A percentile compares a stretch with the other conserved stretches of the same genome.
These are phyloP conservation scores for Drosophila diplacantha DNA, from an alignment of 2,888 invertebrate species.

Conservation along the genomic window DNA sequence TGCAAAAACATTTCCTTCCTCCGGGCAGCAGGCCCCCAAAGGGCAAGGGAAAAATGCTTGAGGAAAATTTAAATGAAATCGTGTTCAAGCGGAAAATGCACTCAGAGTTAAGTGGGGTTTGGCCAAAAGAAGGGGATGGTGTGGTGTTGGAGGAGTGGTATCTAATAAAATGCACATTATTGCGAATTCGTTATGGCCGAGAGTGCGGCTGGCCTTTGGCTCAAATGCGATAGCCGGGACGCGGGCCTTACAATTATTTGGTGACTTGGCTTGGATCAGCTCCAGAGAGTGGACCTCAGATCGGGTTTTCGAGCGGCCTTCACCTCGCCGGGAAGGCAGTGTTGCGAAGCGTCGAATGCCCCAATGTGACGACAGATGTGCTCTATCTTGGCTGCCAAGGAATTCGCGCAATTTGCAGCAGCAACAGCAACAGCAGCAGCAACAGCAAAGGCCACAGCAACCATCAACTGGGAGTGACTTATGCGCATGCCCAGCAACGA, in stretches of 20 bases:
- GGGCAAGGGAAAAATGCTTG: conserved; percentile 51
- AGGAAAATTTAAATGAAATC: conserved; percentile 65
- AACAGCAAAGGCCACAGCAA: conserved; percentile 11
- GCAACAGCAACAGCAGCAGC: conserved; percentile 29
- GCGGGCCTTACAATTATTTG: conserved; percentile 51
- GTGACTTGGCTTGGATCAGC: conserved; percentile 21
- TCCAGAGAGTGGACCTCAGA: conserved; percentile 21
- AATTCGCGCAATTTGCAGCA: conserved; percentile 65
- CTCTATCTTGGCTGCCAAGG: conserved; percentile 42
- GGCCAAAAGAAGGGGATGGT: neutral
- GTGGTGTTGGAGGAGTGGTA: conserved; percentile 22
- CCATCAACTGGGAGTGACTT: conserved; percentile 58
- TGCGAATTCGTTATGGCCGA: conserved; percentile 66
- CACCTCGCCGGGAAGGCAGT: conserved; percentile 55
- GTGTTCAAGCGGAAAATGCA: conserved; percentile 69
- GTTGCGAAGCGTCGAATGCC: conserved; percentile 49
- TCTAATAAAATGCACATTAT: conserved; percentile 70
- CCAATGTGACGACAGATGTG: conserved; percentile 60
- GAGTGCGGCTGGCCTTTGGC: conserved; percentile 32
- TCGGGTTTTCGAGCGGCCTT: conserved; percentile 54
- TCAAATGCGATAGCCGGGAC: conserved; percentile 17
- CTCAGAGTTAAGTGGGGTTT: conserved; percentile 41
- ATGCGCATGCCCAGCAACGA: conserved; percentile 61
- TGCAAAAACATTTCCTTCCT: conserved; percentile 50
- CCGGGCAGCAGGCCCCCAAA: conserved; percentile 41